Evolutionary conservation across 1,140 invertebrate genomes (phyloP), one percentile per base, ranked within the genome.

Genomic region (Drosophila watanabei): DNA sequence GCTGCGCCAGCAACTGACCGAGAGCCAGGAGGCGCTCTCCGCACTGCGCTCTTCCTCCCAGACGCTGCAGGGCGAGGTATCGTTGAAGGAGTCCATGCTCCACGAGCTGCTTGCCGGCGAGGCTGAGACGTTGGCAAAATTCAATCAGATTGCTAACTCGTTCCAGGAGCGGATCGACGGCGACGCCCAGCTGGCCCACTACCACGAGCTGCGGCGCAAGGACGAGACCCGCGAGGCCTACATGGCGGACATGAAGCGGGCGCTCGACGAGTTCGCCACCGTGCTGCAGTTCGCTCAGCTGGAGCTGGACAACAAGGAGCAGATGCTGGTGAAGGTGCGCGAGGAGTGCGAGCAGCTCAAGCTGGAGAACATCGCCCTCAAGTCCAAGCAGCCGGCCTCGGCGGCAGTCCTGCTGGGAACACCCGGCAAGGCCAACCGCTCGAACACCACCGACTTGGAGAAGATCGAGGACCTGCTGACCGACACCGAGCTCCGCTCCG

Each of bases 71-170:
- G 61, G 79, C 52, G 92, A 93, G 87, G 88, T 93, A 92, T 91
- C 80, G 41, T 81, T 91, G 77, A 93, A 93, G 83, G 92, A 93
- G 68, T 84, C 77, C 35, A 83, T 93, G 80, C 93, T 93, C 68
- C 90, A 93, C 69, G 90, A 93, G 58, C 75, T 93, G 66, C 81
- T 93, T 20, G 84, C 90, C 43, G 91, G 91, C 66, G 92, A 93
- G 65, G 86, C 92, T 64, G 92, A 93, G 80, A 93, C 92, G 39
- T 78, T 93, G 82, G 92, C 90, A 65, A 93, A 92, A 88, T 93
- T 93, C 90, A 93, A 92, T 92, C 93, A 93, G 81, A 93, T 93
- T 92, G 92, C 91, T 77, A 92, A 92, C 91, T 91, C 92, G 77
- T 93, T 93, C 87, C 92, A 93, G 89, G 92, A 92, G 79, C 91